Conservation (phyloP, 2,113 vertebrate genomes). For the Indicator maculatus region DNA sequence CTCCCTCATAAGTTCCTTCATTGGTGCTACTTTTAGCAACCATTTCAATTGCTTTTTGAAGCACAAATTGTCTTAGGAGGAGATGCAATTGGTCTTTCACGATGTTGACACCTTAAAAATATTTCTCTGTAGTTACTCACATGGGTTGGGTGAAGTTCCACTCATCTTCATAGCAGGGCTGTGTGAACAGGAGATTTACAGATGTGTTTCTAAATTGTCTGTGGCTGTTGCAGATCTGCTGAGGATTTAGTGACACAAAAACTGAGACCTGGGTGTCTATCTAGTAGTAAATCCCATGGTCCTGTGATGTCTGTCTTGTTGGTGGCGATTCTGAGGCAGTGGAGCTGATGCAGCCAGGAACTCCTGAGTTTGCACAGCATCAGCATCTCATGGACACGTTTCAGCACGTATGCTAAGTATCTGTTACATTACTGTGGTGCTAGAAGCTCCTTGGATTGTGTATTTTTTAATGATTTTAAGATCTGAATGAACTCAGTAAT, state of each 20-base stretch:
- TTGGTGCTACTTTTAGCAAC: background rate
- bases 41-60: background rate
- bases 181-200: slow-evolving; percentile 60
- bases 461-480: background rate
- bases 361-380: background rate
- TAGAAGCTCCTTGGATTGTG: background rate
- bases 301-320: slow-evolving; percentile 45
- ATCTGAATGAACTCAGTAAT: background rate
- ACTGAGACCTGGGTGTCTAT: slow-evolving; percentile 63
- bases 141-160: background rate
- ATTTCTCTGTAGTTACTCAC: background rate
- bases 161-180: slow-evolving; percentile 1
- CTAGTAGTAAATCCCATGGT: slow-evolving; percentile 74
- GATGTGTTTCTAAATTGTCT: slow-evolving; percentile 54
- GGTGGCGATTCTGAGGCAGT: slow-evolving; percentile 13
- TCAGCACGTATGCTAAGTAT: background rate
- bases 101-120: background rate
- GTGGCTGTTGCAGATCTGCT: slow-evolving; percentile 57
- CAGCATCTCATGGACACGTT: background rate
- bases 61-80: background rate
- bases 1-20: background rate
- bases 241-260: slow-evolving; percentile 75
- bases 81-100: background rate
- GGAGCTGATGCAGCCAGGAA: slow-evolving; percentile 62
- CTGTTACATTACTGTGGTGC: background rate